These are phyloP conservation scores for Synergus gifuensis DNA, from an alignment of 2,888 invertebrate genomes.

Conservation along the genomic window DNA sequence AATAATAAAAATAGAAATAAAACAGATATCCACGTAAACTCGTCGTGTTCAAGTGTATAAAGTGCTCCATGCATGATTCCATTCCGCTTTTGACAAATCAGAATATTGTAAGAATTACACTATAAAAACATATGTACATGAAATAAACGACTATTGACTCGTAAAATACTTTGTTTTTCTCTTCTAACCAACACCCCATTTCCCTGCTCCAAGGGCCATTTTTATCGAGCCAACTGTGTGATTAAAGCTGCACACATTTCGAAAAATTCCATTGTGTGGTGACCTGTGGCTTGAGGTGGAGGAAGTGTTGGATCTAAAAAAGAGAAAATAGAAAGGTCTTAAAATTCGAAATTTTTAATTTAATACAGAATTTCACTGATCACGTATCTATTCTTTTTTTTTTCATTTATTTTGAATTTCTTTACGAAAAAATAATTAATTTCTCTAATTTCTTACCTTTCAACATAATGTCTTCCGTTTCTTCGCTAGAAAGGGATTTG, in stretches of 20 bases:
- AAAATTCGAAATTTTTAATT: too few species aligned
- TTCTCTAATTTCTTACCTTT: constrained; percentile 64
- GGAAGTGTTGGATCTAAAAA: constrained; percentile 68
- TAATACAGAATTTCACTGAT: too few species aligned
- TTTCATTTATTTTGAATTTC: too few species aligned
- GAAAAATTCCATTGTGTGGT: constrained; percentile 99
- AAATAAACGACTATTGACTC: constrained; percentile 35
- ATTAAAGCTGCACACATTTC: constrained; percentile 99
- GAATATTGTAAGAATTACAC: constrained; percentile 42
- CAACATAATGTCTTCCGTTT: constrained; percentile 79
- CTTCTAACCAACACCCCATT: background rate
- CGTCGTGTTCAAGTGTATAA: constrained; percentile 39
- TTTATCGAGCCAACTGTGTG: constrained; percentile 95
- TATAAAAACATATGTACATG: constrained; percentile 39
- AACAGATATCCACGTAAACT: constrained; percentile 41
- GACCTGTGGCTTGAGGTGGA: constrained; percentile 80
- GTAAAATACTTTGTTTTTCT: constrained; percentile 35
- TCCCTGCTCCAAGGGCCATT: background rate
- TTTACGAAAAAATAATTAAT: constrained; percentile 20
- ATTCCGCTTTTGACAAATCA: constrained; percentile 41
- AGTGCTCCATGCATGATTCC: constrained; percentile 39
- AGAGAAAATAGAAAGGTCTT: background rate
- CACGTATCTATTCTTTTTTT: too few species aligned
- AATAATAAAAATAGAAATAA: constrained; percentile 37
- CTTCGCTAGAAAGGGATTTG: constrained; percentile 93